Evolutionary conservation across 2,888 invertebrate species (phyloP), one percentile per base, ranked within the genome.

Genomic region (Agrochola macilenta): DNA sequence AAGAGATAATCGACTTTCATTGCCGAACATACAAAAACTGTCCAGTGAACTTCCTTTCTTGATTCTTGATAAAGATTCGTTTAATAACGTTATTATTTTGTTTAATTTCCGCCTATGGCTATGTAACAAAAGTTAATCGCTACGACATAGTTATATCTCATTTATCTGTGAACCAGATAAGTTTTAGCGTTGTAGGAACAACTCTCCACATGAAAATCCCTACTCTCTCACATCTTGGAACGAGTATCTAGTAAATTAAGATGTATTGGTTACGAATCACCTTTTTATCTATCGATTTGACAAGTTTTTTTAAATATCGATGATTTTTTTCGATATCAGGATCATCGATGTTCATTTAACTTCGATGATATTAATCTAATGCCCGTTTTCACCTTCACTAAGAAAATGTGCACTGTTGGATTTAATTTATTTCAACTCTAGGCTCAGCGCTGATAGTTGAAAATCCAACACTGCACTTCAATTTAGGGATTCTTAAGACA

Each of bases 11-110:
- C 46, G 49, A 26, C 5, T 49, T 49, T 26, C 8, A 30, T 46
- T 58, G 17, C 71, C 35, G 20, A 43, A 52, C 52, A 30, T 30
- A 26, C 39, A 14, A 43, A 14, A n/a, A 26, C 5, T 39, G 14
- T 26, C 17, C 12, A 46, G 30, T 39, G 20, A 57, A 71, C 5
- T n/a, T 30, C n/a, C 2, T 72, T 39, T 26, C 26, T 30, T 35
- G 23, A 46, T 17, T 12, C 11, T 54, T 54, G 26, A 14, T 43
- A 76, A 43, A 63, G 35, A 11, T 78, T 69, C 14, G 30, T 43
- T 68, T n/a, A 43, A 57, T 46, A 68, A 39, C 64, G 20, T 58
- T 30, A 61, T 61, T 60, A 46, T 61, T 76, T 61, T 39, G n/a
- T 69, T 69, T 43, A 17, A n/a, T 26, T 65, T n/a, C 26, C 43